phyloP scores from a whole-genome alignment of 2,113 vertebrate species.

The Phalacrocorax pelagicus region DNA sequence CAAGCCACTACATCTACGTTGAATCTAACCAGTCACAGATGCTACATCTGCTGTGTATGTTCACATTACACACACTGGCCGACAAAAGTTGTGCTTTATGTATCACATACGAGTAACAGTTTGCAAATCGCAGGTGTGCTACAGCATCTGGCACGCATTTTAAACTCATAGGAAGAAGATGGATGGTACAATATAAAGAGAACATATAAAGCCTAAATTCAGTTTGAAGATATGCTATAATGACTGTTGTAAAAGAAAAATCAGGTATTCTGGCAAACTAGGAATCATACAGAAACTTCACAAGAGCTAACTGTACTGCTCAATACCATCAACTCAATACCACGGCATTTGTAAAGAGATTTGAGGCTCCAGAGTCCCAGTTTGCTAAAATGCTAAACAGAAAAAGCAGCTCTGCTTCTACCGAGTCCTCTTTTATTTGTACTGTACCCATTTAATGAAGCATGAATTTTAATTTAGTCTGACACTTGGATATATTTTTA shows the following conservation, averaged over 20 bases:
- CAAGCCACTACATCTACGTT: not conserved
- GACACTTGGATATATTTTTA: constrained; percentile 23
- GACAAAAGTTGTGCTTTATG: not conserved
- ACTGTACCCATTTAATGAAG: not conserved
- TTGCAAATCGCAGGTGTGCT: not conserved
- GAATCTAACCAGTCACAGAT: not conserved
- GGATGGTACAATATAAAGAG: not conserved
- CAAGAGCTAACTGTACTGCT: not conserved
- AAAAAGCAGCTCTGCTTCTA: not conserved
- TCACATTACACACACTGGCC: not conserved
- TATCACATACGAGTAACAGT: not conserved
- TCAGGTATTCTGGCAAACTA: not conserved
- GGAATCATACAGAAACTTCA: not conserved
- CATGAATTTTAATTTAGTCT: constrained; percentile 40
- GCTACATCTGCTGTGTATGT: not conserved
- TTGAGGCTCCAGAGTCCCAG: not conserved
- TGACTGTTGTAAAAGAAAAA: not conserved
- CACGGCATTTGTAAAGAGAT: not conserved
- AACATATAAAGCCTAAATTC: not conserved
- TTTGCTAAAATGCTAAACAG: not conserved
- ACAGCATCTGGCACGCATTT: not conserved
- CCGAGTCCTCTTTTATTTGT: not conserved
- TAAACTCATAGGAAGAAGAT: not conserved
- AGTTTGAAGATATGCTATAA: not conserved
- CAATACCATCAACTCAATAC: not conserved